Conservation (phyloP, 1,140 invertebrate genomes). For the Euwallacea similis region DNA sequence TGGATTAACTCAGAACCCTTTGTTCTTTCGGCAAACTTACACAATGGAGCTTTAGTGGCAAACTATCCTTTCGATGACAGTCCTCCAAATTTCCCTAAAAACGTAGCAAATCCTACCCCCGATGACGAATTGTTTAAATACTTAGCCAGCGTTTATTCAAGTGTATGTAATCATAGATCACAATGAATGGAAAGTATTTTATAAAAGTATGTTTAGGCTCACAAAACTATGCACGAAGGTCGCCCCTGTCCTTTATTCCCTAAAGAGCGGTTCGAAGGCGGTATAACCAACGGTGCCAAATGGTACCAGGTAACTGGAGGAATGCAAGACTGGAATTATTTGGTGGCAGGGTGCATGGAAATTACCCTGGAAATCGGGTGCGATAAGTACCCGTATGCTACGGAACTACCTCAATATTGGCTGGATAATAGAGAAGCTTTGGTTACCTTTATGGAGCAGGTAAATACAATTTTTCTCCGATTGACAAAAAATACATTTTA, state of each 20-base stretch:
- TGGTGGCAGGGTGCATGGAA: conserved; percentile 91
- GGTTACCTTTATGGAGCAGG: conserved; percentile 85
- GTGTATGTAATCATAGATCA: conserved; percentile 59
- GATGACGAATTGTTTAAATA: conserved; percentile 85
- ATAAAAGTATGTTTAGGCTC: conserved; percentile 59
- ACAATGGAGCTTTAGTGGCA: conserved; percentile 90
- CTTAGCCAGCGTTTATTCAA: conserved; percentile 80
- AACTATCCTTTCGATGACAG: conserved; percentile 93
- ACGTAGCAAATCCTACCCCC: conserved; percentile 64
- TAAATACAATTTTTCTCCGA: conserved; percentile 47
- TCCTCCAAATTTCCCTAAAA: conserved; percentile 39
- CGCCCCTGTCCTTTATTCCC: conserved; percentile 68
- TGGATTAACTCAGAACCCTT: conserved; percentile 89
- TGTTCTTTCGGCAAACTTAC: conserved; percentile 94
- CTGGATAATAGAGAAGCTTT: conserved; percentile 84
- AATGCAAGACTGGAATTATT: conserved; percentile 99
- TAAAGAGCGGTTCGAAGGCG: conserved; percentile 73
- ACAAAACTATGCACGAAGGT: conserved; percentile 80
- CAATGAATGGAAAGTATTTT: neutral
- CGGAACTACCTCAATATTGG: conserved; percentile 82
- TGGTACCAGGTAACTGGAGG: conserved; percentile 91
- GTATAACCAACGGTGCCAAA: conserved; percentile 89
- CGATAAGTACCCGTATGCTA: conserved; percentile 81
- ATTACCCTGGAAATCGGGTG: conserved; percentile 95
- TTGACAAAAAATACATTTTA: neutral